Evolutionary conservation across 1,140 invertebrate species (phyloP), one percentile per base, ranked within the genome.

Genomic region (Listronotus oregonensis): DNA sequence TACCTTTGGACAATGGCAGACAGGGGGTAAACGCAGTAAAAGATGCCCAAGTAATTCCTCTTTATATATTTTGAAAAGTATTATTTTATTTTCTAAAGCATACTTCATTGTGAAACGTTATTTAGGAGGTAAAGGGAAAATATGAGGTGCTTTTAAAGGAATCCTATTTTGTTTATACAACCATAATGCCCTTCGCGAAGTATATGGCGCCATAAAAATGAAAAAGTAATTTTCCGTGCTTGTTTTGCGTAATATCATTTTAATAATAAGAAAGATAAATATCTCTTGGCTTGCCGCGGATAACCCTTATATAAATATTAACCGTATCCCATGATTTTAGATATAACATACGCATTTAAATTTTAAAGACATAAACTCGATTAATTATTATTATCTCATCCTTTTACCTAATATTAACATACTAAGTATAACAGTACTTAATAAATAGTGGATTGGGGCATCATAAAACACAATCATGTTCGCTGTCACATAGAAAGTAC

Each of bases 211-310:
- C 64, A 66, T 66, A 66, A 66, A 66, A 66, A 66, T 66, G 64
- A 66, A 66, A 66, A 66, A 66, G 64, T 66, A 66, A 66, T 66
- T 66, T 43, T 66, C 44, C 64, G 64, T 66, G 64, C 64, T 66
- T 66, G 64, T 66, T 66, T 66, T 66, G 64, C 51, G 64, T 66
- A 59, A 66, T 66, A 66, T 66, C 59, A 66, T 66, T 66, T 66
- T 66, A 66, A 66, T 66, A 66, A 66, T 66, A 66, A 66, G 64
- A 66, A 59, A 66, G 64, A 66, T 66, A 66, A 66, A 66, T 66
- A 66, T 60, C 64, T 46, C 32, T 46, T 59, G 47, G 47, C 47
- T 57, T 47, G 50, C 62, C 42, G 31, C n/a, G 34, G 12, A 56
- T 60, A 66, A 52, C 64, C 56, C 56, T 59, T 66, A 55, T 14